Base-by-base conservation (phyloP, 2,888 invertebrate species). In the Dasysyrphus tricinctus region DNA sequence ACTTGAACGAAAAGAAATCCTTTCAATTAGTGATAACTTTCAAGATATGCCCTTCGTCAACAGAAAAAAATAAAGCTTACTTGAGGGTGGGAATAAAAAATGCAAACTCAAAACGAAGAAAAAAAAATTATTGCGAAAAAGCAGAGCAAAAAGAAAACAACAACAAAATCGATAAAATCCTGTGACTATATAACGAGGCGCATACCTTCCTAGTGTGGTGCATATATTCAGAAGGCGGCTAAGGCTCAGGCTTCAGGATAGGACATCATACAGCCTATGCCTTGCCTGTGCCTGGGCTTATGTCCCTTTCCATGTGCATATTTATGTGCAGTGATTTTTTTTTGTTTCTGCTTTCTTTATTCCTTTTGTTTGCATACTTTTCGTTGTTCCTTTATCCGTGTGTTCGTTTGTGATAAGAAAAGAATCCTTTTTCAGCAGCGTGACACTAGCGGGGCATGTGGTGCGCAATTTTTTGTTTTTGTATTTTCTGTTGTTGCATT, bases 161-260 rank as follows among this genome's bases (percentile, higher is more conserved):
- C 82, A 86, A 86, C 86, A 82, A 86, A 86, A 86, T 86, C 86
- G 86, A 86, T 86, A 86, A 86, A 82, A 67, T 86, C 75, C 86
- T 82, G 70, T 75, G 85, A 80, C 77, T 78, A 74, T 59, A 54
- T 69, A 39, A n/a, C 9, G 54, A 54, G 39, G 37, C 37, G 49
- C 65, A 73, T 54, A 42, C 19, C 61, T 54, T 24, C 19, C 61
- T 39, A 75, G 80, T 57, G 63, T 82, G 67, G 16, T 78, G 67
- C 73, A 78, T 51, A 54, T 74, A 69, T 74, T 34, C 39, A 37
- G 59, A 59, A 73, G 80, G 54, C 61, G 76, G 76, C 63, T 34
- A 39, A 70, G 57, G 51, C 65, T 32, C 54, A 24, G 56, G 32
- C 70, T 19, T 51, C 29, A 42, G 69, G 24, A 54, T 54, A 54